These are phyloP conservation scores for Drosophila nigritarsus DNA, from an alignment of 2,888 invertebrate species.

Conservation along the genomic window DNA sequence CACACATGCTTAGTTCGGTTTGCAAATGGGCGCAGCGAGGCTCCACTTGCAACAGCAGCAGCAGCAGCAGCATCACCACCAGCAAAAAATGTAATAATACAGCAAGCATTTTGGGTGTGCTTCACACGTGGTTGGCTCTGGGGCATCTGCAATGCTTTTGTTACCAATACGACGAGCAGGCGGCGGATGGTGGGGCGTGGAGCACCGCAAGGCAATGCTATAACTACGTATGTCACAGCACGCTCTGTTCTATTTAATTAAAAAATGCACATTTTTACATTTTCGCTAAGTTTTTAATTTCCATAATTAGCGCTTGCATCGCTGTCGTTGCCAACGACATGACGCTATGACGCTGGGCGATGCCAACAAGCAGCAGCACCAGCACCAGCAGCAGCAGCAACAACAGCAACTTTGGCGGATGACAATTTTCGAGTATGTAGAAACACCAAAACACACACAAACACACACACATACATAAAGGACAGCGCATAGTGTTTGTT, in stretches of 20 bases:
- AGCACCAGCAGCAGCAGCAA: slow-evolving; percentile 13
- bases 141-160: slow-evolving; percentile 61
- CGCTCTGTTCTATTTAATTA: slow-evolving; percentile 75
- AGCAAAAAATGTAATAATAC: slow-evolving; percentile 47
- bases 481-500: slow-evolving; percentile 53
- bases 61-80: too few species aligned
- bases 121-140: slow-evolving; percentile 66
- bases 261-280: slow-evolving; percentile 76
- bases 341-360: slow-evolving; percentile 15
- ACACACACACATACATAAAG: slow-evolving; percentile 23
- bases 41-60: slow-evolving; percentile 10
- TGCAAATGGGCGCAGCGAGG: slow-evolving; percentile 45
- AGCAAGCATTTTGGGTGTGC: slow-evolving; percentile 51
- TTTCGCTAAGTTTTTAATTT: slow-evolving; percentile 78
- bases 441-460: slow-evolving; percentile 24
- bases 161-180: slow-evolving; percentile 38
- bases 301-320: slow-evolving; percentile 75
- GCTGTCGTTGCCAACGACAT: slow-evolving; percentile 36
- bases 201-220: slow-evolving; percentile 23
- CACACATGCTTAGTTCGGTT: slow-evolving; percentile 24
- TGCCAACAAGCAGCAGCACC: slow-evolving; percentile 15
- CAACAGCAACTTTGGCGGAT: slow-evolving; percentile 46
- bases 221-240: slow-evolving; percentile 33
- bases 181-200: slow-evolving; percentile 6
- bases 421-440: slow-evolving; percentile 51